Percentiles rank a stretch among this genome's conserved stretches.
Evolutionary conservation across 2,888 invertebrate species (phyloP).

Genomic region (Agonopterix arenella): DNA sequence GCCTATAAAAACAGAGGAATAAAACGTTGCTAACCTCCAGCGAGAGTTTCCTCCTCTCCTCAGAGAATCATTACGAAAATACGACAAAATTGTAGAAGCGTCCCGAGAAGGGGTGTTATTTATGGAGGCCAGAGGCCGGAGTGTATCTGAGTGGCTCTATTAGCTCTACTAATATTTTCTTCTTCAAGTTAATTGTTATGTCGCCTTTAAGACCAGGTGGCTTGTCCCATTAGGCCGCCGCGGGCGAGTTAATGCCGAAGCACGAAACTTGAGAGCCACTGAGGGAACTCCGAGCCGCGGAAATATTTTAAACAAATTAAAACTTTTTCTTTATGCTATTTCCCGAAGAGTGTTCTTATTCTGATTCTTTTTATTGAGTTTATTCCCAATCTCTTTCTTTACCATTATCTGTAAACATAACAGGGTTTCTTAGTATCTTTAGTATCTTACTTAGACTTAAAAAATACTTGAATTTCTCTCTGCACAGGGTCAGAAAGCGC

Average conservation of each 20-base stretch:
- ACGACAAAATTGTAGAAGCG: slow-evolving; percentile 60
- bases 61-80: slow-evolving; percentile 65
- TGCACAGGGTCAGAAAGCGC: no score
- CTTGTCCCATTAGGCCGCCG: slow-evolving; percentile 63
- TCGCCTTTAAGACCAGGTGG: slow-evolving; percentile 72
- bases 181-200: slow-evolving; percentile 73
- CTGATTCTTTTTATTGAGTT: slow-evolving; percentile 54
- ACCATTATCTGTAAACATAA: slow-evolving; percentile 19
- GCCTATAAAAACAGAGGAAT: slow-evolving; percentile 38
- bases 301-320: slow-evolving; percentile 74
- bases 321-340: slow-evolving; percentile 65
- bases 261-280: slow-evolving; percentile 58
- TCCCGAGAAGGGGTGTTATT: slow-evolving; percentile 64
- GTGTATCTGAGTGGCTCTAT: slow-evolving; percentile 69
- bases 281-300: slow-evolving; percentile 45
- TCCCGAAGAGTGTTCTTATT: slow-evolving; percentile 49
- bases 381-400: slow-evolving; percentile 26
- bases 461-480: no score
- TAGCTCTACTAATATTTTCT: slow-evolving; percentile 73
- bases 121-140: slow-evolving; percentile 59
- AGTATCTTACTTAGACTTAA: no score
- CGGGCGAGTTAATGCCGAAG: slow-evolving; percentile 53
- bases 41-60: slow-evolving; percentile 38
- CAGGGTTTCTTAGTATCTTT: no score
- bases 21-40: slow-evolving; percentile 30